phyloP scores from a whole-genome alignment of 2,113 vertebrate species.

The Calypte anna region DNA sequence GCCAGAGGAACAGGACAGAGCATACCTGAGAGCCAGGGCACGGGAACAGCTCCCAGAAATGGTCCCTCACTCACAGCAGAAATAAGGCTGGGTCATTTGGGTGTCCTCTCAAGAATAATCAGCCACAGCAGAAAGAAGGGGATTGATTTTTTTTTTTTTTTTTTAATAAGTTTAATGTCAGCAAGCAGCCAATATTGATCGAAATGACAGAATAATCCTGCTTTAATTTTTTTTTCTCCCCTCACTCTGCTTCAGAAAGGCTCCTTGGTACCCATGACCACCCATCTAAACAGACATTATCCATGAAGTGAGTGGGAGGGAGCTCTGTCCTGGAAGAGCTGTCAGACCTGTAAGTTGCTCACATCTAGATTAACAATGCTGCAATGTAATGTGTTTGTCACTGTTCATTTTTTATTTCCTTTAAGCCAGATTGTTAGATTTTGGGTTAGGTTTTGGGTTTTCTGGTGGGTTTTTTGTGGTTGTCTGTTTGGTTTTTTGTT shows the following conservation, averaged over 20 bases:
- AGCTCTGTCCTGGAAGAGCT: background rate
- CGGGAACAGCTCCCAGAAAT: rapidly evolving
- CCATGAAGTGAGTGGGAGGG: background rate
- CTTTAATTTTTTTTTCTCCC: background rate
- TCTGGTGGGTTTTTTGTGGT: no score
- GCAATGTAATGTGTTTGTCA: background rate
- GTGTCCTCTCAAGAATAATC: background rate
- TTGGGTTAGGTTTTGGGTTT: no score
- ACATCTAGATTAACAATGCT: background rate
- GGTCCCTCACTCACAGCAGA: background rate
- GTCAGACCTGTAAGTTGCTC: background rate
- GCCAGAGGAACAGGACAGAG: rapidly evolving
- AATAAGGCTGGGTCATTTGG: background rate
- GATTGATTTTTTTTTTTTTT: background rate
- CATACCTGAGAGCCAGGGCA: rapidly evolving
- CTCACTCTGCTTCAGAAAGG: background rate
- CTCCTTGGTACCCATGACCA: background rate
- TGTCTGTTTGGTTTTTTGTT: no score
- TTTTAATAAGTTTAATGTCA: background rate
- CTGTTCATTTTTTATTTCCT: background rate
- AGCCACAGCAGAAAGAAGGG: background rate
- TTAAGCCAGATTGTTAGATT: background rate
- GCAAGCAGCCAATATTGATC: no score
- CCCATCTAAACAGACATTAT: background rate
- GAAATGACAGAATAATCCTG: background rate